Evolutionary conservation across 2,888 invertebrate species (phyloP).

Genomic region (Amphipoea oculea): DNA sequence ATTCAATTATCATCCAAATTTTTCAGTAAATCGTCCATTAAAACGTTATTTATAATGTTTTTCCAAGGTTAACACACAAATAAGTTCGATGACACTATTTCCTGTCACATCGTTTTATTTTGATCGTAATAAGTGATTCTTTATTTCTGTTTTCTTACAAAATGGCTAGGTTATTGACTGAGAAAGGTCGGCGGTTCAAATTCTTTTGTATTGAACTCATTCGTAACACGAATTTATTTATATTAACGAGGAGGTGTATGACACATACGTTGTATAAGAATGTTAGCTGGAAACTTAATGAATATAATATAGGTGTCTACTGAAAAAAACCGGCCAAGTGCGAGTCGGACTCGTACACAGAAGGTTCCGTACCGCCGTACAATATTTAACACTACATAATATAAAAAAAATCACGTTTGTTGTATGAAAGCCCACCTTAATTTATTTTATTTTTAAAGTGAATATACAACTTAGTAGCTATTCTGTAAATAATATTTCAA

Average conservation of each 20-base stretch:
- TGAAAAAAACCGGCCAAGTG: too few relatives aligned
- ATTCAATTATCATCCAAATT: background rate
- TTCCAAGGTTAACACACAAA: conserved; percentile 21
- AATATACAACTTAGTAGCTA: too few relatives aligned
- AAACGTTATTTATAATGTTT: background rate
- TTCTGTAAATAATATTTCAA: too few relatives aligned
- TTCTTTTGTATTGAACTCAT: conserved; percentile 29
- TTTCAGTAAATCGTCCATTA: background rate
- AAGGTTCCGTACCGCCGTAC: too few relatives aligned
- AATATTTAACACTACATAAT: too few relatives aligned
- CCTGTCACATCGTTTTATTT: conserved; percentile 17
- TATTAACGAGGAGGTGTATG: conserved; percentile 19
- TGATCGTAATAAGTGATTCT: conserved; percentile 12
- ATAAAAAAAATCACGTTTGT: too few relatives aligned
- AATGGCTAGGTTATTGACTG: conserved; percentile 43
- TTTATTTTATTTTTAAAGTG: too few relatives aligned
- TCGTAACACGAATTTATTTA: conserved; percentile 34
- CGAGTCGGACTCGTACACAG: too few relatives aligned
- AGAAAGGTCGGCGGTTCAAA: conserved; percentile 44
- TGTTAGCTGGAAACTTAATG: background rate
- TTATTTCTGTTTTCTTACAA: conserved; percentile 23
- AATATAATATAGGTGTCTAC: background rate
- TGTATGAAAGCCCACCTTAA: too few relatives aligned
- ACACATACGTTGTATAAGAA: conserved; percentile 23
- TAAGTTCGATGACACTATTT: conserved; percentile 42